phyloP scores from a whole-genome alignment of 1,140 invertebrate genomes.

The Drosophila lacteicornis region DNA sequence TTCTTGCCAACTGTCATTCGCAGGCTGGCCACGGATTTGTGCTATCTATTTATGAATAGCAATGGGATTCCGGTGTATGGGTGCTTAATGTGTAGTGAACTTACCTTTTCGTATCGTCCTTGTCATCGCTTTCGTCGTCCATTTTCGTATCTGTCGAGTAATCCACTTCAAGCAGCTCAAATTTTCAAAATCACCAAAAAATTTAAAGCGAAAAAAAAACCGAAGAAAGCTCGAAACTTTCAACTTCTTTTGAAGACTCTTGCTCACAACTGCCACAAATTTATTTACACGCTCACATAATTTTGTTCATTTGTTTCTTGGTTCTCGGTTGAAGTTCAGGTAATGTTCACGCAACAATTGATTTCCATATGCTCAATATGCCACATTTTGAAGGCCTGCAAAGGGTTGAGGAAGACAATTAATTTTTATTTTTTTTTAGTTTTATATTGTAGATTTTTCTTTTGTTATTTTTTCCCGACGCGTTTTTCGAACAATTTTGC shows the following conservation, averaged over 20 bases:
- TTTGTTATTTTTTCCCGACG: conserved; percentile 23
- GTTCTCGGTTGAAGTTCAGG: conserved; percentile 36
- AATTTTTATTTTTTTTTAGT: not conserved
- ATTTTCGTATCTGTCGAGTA: conserved; percentile 83
- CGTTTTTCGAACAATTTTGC: not conserved
- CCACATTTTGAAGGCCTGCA: conserved; percentile 66
- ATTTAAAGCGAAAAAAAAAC: conserved; percentile 2
- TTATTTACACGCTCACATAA: conserved; percentile 45
- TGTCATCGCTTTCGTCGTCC: conserved; percentile 89
- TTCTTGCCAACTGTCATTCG: conserved; percentile 62
- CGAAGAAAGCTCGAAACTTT: conserved; percentile 22
- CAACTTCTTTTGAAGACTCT: conserved; percentile 28
- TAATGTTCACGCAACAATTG: conserved; percentile 64
- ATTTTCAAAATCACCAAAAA: conserved; percentile 20
- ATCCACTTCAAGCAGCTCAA: conserved; percentile 55
- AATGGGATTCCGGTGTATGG: conserved; percentile 1
- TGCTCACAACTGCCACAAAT: conserved; percentile 25
- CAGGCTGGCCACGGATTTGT: conserved; percentile 35
- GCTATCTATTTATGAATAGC: conserved; percentile 55
- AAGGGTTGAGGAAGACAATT: conserved; percentile 2
- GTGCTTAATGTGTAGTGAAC: conserved; percentile 19
- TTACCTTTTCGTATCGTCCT: conserved; percentile 89
- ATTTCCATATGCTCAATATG: conserved; percentile 60
- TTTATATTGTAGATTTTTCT: not conserved
- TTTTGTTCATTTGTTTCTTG: conserved; percentile 30